Base-by-base conservation (phyloP, 2,888 invertebrate genomes). In the Athripsodes cinereus region DNA sequence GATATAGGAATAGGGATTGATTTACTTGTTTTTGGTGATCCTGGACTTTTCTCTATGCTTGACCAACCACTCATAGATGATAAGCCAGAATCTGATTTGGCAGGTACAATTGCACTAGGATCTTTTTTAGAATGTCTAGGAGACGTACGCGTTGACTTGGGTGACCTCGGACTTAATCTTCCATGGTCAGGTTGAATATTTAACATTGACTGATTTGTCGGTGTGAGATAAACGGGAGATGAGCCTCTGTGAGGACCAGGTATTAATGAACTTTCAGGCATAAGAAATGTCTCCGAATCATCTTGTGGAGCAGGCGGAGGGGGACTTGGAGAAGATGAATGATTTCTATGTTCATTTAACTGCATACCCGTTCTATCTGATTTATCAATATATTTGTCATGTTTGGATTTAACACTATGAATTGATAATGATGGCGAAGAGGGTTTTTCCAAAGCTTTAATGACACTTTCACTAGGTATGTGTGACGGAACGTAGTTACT, bases 51-150 rank as follows among this genome's bases (percentile, higher is more conserved):
- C 71, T 92, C 91, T 67, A 90, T 74, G 69, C 89, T 90, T 11
- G 90, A 90, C 84, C 91, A 88, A 2, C 91, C 90, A 68, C 90
- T 91, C 86, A 92, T 88, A 5, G 92, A 92, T 0, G 91, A 91
- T 53, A 92, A 74, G 0, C 92, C 92, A 0, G 92, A 92, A 71
- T 92, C 92, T 1, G 92, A 92, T 71, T 91, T 92, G 1, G 88
- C 86, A 3, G 87, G 81, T 1, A 85, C 84, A 61, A 87, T 86
- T 68, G 83, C 84, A 5, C 69, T 67, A 22, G 79, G 80, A 63
- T 79, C 80, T 65, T 84, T 80, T 69, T 82, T 82, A 19, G 81
- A 71, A 67, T 86, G 81, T 68, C 87, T 88, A 20, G 87, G 87
- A 34, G 88, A 88, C 1, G 83, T 80, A 72, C 84, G 81, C 8